These are phyloP conservation scores for Manis pentadactyla DNA, from an alignment of 2,797 vertebrate genomes.

Conservation along the genomic window DNA sequence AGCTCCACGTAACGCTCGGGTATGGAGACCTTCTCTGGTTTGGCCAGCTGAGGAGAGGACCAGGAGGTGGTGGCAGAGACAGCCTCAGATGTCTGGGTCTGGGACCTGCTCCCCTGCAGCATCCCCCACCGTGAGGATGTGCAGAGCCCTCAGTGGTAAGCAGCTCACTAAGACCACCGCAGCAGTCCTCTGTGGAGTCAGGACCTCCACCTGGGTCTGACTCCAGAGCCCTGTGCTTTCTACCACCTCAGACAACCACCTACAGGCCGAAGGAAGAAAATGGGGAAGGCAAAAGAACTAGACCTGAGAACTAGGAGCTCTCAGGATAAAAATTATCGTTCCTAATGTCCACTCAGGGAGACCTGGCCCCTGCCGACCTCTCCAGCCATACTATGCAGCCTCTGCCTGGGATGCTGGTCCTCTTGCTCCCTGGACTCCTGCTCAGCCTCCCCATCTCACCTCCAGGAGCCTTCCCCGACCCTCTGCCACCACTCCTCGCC, in stretches of 20 bases:
- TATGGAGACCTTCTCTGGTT: slow-evolving; percentile 96
- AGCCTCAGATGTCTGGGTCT: neutral
- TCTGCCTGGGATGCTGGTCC: neutral
- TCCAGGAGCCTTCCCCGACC: neutral
- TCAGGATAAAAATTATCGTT: neutral
- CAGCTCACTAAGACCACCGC: neutral
- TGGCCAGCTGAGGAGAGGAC: slow-evolving; percentile 90
- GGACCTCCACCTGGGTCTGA: neutral
- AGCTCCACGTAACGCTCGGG: slow-evolving; percentile 96
- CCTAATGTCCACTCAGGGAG: neutral
- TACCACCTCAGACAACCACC: neutral
- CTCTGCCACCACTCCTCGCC: no score
- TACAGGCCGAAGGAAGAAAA: neutral
- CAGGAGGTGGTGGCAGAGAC: neutral
- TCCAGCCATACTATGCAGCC: neutral
- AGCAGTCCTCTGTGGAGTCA: neutral
- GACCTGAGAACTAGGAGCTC: neutral
- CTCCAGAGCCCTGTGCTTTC: neutral
- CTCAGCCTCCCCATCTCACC: neutral
- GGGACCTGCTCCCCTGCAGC: neutral
- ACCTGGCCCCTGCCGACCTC: neutral
- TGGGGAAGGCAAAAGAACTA: neutral
- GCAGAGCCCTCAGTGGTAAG: neutral
- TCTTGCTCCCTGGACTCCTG: fast-evolving
- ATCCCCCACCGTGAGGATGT: neutral